Evolutionary conservation across 2,797 vertebrate genomes (phyloP).

Genomic region (Chrosomus eos): DNA sequence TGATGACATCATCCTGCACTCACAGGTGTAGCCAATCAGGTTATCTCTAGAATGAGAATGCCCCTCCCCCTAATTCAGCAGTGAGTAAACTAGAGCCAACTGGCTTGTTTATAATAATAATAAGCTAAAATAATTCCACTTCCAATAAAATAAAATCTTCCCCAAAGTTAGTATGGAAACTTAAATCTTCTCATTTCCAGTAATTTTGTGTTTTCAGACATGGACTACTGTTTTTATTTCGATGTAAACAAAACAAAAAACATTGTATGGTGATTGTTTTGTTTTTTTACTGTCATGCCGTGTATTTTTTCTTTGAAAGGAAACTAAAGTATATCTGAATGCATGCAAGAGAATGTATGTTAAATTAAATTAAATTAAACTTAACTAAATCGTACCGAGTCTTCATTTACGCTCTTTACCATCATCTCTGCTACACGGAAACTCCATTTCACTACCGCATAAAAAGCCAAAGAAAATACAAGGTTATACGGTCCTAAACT

Average conservation of each 20-base stretch:
- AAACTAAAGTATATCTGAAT: conserved; percentile 2
- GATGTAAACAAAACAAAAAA: background rate
- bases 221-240: background rate
- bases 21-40: background rate
- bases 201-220: background rate
- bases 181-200: background rate
- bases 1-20: conserved; percentile 7
- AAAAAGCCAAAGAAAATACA: background rate
- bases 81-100: background rate
- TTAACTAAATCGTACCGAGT: background rate
- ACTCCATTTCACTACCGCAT: background rate
- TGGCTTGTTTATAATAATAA: background rate
- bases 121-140: background rate
- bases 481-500: background rate
- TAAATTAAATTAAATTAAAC: conserved; percentile 20
- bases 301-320: conserved; percentile 2
- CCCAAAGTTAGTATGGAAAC: background rate
- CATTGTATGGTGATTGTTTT: background rate
- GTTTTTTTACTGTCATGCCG: background rate
- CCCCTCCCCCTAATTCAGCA: background rate
- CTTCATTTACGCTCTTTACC: background rate
- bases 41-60: background rate
- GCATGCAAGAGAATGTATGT: conserved; percentile 45
- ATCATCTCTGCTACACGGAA: background rate
- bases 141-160: background rate